These are phyloP conservation scores for Trididemnum miniatum DNA, from an alignment of 23 tunicate genomes.

Conservation along the genomic window DNA sequence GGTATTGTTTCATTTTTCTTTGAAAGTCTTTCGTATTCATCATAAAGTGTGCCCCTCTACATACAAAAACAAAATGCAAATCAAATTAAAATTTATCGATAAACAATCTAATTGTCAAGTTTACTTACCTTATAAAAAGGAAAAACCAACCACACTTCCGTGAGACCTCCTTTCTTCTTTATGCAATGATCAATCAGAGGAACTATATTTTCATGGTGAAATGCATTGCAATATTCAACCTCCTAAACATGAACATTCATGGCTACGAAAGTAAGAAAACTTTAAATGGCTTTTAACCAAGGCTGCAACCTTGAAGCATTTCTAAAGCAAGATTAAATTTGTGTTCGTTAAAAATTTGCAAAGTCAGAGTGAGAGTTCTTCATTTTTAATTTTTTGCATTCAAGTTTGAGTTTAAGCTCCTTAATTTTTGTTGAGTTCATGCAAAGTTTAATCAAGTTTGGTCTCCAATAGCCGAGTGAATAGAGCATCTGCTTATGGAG, in stretches of 20 bases:
- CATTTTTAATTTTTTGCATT: no score
- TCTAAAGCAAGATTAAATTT: no score
- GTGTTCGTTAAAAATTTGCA: no score
- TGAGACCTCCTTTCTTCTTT: constrained; percentile 42
- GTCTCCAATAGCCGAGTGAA: no score
- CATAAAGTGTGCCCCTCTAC: constrained; percentile 83
- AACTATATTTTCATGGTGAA: constrained; percentile 79
- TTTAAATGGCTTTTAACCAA: no score
- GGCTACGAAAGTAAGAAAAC: no score
- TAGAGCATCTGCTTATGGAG: no score
- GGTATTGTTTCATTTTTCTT: constrained; percentile 51
- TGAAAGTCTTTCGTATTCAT: constrained; percentile 67
- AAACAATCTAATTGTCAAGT: neutral
- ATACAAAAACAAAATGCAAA: neutral
- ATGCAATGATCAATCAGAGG: constrained; percentile 79
- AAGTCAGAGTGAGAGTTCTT: no score
- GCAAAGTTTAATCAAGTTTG: no score
- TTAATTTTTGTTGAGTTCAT: no score
- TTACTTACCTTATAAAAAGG: constrained; percentile 73
- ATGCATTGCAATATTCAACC: constrained; percentile 70
- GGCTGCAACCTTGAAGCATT: no score
- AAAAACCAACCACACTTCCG: constrained; percentile 94
- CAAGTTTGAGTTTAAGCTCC: no score
- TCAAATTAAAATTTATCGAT: neutral
- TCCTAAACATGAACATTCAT: constrained; percentile 70